Conservation (phyloP, 64 coral and sea anemone genomes). For the Astreopora myriophthalma region DNA sequence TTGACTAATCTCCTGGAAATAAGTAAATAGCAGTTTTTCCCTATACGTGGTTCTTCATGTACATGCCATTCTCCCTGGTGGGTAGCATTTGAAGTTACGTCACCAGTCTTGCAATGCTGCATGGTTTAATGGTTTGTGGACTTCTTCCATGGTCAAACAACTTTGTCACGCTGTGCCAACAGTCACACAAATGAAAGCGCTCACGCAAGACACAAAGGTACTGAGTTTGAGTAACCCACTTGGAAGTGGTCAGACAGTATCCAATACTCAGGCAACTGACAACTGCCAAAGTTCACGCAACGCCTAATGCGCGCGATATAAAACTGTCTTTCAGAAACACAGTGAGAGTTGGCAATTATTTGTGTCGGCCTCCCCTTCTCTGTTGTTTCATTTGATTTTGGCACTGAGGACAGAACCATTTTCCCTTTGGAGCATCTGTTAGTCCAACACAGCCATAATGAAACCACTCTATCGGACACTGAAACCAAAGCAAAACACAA, state of each 20-base stretch:
- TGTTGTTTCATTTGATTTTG: conserved; percentile 80
- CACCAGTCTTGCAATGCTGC: no score
- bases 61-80: no score
- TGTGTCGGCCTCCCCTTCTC: conserved; percentile 76
- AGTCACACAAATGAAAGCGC: no score
- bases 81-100: no score
- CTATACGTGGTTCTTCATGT: no score
- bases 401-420: conserved; percentile 99
- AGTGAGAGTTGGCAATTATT: background rate
- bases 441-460: conserved; percentile 97
- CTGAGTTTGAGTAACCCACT: no score
- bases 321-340: background rate
- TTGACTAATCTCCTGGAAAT: no score
- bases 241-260: background rate
- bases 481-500: background rate
- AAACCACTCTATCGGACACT: conserved; percentile 97
- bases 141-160: no score
- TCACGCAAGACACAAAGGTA: no score
- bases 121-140: no score
- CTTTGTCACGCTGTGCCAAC: no score
- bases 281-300: background rate
- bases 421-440: conserved; percentile 92
- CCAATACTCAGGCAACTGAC: background rate
- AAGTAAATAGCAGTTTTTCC: no score
- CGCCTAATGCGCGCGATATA: background rate